These are phyloP conservation scores for Leptodactylus fuscus DNA, from an alignment of 2,113 vertebrate genomes.

Conservation along the genomic window DNA sequence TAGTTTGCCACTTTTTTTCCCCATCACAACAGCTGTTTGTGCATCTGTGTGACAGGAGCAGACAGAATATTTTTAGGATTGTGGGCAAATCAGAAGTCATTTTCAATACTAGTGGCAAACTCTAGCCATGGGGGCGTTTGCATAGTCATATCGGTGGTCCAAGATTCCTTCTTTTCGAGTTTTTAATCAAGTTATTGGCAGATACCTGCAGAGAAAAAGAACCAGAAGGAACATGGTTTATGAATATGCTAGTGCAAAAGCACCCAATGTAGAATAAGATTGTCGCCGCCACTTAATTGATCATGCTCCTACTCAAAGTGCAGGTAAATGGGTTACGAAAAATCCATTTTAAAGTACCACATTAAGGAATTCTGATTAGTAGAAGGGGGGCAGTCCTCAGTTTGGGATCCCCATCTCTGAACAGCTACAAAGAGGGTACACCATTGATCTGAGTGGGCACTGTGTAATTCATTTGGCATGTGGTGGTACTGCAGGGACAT, in stretches of 20 bases:
- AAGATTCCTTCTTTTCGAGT: not conserved
- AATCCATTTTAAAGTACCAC: no score
- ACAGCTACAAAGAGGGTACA: no score
- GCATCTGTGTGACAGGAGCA: no score
- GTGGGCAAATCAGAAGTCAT: not conserved
- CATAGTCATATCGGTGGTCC: not conserved
- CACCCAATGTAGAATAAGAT: not conserved
- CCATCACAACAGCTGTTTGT: not conserved
- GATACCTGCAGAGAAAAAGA: not conserved
- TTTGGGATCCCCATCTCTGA: no score
- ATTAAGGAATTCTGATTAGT: no score
- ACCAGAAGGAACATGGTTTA: not conserved
- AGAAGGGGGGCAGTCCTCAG: no score
- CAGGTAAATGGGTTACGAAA: not conserved
- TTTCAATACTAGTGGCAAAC: not conserved
- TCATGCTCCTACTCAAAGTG: not conserved
- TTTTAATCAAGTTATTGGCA: not conserved
- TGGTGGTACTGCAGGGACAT: no score
- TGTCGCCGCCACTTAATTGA: not conserved
- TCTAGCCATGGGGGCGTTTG: not conserved
- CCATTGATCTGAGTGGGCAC: no score
- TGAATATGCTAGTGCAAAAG: not conserved
- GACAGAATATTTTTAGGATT: not conserved
- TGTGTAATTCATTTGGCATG: no score
- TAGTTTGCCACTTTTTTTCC: not conserved